These are phyloP conservation scores for Acrocyrtus sp. DNA, from an alignment of 2,888 invertebrate genomes.

Conservation along the genomic window DNA sequence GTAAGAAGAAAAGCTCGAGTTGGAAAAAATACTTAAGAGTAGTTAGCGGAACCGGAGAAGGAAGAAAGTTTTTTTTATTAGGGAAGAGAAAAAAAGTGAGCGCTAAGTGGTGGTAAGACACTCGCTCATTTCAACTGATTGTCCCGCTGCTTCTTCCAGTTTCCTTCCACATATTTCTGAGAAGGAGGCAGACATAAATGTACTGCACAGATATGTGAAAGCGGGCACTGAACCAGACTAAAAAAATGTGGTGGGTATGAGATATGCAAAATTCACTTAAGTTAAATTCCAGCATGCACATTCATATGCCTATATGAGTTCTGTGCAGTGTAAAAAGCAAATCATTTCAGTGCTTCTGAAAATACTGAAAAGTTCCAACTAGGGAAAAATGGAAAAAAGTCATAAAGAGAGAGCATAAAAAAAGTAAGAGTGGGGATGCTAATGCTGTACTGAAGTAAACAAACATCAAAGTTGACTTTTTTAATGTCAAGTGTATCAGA, in stretches of 20 bases:
- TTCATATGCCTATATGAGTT: no score
- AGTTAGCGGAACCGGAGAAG: neutral
- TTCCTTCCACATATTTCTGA: no score
- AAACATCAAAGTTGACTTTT: neutral
- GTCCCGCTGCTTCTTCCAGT: no score
- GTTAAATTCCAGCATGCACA: no score
- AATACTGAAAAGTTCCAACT: neutral
- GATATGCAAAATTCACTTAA: no score
- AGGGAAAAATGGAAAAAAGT: conserved; percentile 27
- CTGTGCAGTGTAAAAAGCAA: no score
- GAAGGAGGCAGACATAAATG: no score
- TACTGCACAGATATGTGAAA: conserved; percentile 12
- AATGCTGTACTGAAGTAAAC: neutral
- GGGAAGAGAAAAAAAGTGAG: conserved; percentile 31
- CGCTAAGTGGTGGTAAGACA: conserved; percentile 34
- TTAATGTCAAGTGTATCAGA: conserved; percentile 2
- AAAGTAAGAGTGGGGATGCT: neutral
- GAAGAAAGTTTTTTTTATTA: conserved; percentile 28
- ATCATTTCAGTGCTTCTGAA: conserved; percentile 31
- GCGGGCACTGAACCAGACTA: no score
- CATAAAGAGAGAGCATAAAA: conserved; percentile 10
- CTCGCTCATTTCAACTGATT: conserved; percentile 26
- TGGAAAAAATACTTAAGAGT: conserved; percentile 8
- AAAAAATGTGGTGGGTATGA: no score
- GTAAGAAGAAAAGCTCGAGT: conserved; percentile 3